Evolutionary conservation across 2,113 vertebrate species (phyloP), one percentile per base, ranked within the genome.

Genomic region (Thamnaconus septentrionalis): DNA sequence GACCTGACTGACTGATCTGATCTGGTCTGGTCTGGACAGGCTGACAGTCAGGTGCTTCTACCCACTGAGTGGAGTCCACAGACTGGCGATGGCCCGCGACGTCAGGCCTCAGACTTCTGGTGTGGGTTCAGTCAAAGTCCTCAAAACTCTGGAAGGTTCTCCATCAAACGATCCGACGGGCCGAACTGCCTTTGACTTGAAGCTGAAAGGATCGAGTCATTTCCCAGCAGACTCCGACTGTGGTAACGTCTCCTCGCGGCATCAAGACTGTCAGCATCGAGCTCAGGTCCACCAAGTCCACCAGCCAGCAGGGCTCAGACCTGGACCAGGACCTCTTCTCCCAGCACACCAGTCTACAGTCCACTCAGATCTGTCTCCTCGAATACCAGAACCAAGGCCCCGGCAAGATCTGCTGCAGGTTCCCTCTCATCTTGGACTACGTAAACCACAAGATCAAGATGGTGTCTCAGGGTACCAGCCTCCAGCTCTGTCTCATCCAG

Each of bases 31-130:
- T 62, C 31, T 40, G 3, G 41, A 56, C 66, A 89, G 88, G 71
- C 46, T 90, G 59, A 87, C 83, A 0, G 80, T 87, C 39, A 81
- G 81, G 61, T 90, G 88, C 54, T 80, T 88, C 71, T 88, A 88
- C 59, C 76, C 75, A 7, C 74, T 87, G 0, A 66, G 39, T 53
- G 61, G 64, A 8, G 53, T 85, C 59, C 71, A 50, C 50, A 79
- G 78, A 58, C 45, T 84, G 7, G 74, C 73, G 51, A 59, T 75
- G 5, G 69, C 82, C 41, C 55, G 66, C 18, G 9, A 56, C 49
- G 66, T 74, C 56, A 45, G 4, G 50, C 52, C 69, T 41, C 12
- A 51, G 8, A 59, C 41, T 51, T 62, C 80, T 48, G 86, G 80
- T 41, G 50, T 81, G 47, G 86, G 83, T 55, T 83, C 78, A 1